phyloP scores from a whole-genome alignment of 2,113 vertebrate species.

The Ia io region DNA sequence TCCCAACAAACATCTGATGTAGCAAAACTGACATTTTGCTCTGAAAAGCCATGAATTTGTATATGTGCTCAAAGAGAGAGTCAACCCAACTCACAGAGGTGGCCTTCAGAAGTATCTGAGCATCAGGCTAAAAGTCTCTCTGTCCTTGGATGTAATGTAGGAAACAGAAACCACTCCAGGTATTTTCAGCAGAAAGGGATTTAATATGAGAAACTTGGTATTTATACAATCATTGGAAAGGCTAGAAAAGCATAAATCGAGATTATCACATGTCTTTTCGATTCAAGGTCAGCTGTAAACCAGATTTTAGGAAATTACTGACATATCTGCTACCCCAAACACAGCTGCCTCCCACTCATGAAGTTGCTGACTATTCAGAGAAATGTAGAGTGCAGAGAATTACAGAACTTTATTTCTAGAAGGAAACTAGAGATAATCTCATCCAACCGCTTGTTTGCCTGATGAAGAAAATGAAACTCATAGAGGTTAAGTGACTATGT shows the following conservation, averaged over 20 bases:
- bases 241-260: neutral
- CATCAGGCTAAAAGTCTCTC: neutral
- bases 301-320: neutral
- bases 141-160: neutral
- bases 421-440: neutral
- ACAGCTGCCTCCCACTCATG: neutral
- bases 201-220: neutral
- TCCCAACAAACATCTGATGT: neutral
- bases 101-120: neutral
- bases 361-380: neutral
- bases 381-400: neutral
- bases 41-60: neutral
- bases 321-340: neutral
- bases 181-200: slow-evolving; percentile 27
- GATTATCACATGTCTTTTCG: neutral
- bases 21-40: slow-evolving; percentile 15
- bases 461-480: neutral
- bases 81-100: neutral
- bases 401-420: neutral
- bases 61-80: neutral
- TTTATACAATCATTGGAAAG: neutral
- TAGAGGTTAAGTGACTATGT: neutral
- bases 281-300: slow-evolving; percentile 13
- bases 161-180: neutral
- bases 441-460: neutral